Evolutionary conservation across 2,113 vertebrate species (phyloP).

Genomic region (Spermophilus dauricus): DNA sequence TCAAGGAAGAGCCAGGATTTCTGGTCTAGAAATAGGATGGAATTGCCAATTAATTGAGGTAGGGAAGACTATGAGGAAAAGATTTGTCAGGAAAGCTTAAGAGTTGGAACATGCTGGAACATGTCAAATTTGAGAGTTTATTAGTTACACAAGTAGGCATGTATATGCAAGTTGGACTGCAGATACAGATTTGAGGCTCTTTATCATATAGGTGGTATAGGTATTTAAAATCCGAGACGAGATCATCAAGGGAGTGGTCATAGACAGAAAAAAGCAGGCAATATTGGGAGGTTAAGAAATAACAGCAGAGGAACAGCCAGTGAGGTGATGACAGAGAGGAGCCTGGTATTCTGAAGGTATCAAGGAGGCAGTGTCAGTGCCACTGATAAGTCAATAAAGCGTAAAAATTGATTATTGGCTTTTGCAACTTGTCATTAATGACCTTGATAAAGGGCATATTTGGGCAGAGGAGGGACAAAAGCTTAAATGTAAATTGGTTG

Average conservation of each 20-base stretch:
- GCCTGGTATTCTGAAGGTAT: not conserved
- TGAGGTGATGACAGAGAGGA: not conserved
- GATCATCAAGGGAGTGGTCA: not conserved
- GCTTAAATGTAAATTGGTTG: not conserved
- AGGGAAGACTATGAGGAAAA: not conserved
- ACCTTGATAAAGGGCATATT: not conserved
- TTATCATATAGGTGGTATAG: not conserved
- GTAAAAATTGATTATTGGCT: not conserved
- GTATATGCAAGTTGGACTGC: not conserved
- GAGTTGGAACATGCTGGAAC: not conserved
- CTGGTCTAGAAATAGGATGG: not conserved
- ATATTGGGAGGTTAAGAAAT: not conserved
- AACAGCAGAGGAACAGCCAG: not conserved
- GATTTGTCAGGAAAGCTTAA: not conserved
- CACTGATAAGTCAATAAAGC: not conserved
- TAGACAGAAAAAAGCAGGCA: not conserved
- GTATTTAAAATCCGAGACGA: not conserved
- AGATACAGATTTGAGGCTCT: not conserved
- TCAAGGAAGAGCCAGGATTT: not conserved
- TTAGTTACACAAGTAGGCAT: not conserved
- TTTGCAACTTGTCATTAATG: not conserved
- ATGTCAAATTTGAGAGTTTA: not conserved
- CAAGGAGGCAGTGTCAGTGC: not conserved
- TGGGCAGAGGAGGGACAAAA: not conserved
- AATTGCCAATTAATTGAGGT: not conserved